Evolutionary conservation across 1,140 invertebrate species (phyloP).

Genomic region (Rhopalosiphum padi): DNA sequence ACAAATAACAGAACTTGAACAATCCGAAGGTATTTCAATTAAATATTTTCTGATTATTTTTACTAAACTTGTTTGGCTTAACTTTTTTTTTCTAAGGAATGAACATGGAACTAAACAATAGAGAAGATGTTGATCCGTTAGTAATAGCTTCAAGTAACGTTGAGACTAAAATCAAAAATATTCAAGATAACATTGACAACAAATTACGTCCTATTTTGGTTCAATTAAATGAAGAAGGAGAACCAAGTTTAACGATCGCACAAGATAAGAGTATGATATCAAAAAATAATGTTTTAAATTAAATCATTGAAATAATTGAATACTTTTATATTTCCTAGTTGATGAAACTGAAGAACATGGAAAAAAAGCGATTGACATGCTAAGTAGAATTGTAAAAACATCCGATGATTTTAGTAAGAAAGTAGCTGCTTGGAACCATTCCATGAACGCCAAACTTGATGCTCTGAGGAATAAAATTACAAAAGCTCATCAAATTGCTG

Average conservation of each 20-base stretch:
- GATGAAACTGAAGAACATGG: conserved; percentile 60
- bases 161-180: conserved; percentile 39
- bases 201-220: conserved; percentile 8
- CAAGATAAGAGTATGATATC: conserved; percentile 63
- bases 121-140: conserved; percentile 36
- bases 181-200: conserved; percentile 34
- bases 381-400: conserved; percentile 45
- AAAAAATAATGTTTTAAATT: conserved; percentile 62
- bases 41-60: background rate
- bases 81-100: conserved; percentile 16
- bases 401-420: conserved; percentile 66
- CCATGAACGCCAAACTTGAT: conserved; percentile 70
- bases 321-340: conserved; percentile 50
- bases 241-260: conserved; percentile 63
- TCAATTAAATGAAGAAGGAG: conserved; percentile 68
- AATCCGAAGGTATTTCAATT: conserved; percentile 51
- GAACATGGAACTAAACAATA: conserved; percentile 33
- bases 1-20: conserved; percentile 64
- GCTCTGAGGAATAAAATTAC: conserved; percentile 77
- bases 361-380: conserved; percentile 60
- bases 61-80: background rate
- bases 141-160: background rate
- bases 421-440: conserved; percentile 70
- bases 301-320: conserved; percentile 61
- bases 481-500: conserved; percentile 80